Evolutionary conservation across 2,797 vertebrate genomes (phyloP).

Genomic region (Sebastes cheni): DNA sequence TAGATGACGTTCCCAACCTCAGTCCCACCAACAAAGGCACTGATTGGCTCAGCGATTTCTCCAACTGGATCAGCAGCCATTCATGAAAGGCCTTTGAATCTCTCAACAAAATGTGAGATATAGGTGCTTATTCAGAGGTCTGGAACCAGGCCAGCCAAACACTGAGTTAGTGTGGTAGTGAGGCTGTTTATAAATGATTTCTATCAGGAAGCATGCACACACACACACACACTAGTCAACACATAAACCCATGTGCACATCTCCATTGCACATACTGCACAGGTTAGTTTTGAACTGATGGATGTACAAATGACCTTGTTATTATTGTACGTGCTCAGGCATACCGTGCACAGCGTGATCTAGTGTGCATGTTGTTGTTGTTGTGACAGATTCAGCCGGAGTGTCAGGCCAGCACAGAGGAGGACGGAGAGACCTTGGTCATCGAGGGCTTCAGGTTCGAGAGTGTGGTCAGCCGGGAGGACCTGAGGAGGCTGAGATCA

Average conservation of each 20-base stretch:
- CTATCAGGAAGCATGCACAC: not conserved
- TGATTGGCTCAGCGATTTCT: constrained; percentile 8
- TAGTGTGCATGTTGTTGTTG: constrained; percentile 33
- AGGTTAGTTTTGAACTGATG: not conserved
- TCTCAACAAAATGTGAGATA: constrained; percentile 1
- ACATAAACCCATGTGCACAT: not conserved
- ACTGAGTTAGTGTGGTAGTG: not conserved
- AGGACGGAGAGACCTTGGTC: constrained; percentile 59
- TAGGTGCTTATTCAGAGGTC: not conserved
- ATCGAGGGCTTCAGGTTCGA: constrained; percentile 72
- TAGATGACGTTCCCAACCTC: not conserved
- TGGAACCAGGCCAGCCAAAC: not conserved
- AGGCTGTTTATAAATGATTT: not conserved
- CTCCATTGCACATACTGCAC: not conserved
- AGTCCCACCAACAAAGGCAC: not conserved
- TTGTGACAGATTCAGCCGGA: constrained; percentile 55
- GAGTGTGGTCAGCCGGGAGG: constrained; percentile 45
- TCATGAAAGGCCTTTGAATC: not conserved
- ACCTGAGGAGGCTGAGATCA: constrained; percentile 47
- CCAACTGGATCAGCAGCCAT: not conserved
- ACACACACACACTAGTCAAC: not conserved
- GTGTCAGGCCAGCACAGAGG: constrained; percentile 27
- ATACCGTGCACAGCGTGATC: not conserved
- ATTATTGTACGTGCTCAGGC: constrained; percentile 35
- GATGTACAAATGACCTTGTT: constrained; percentile 31